Percentiles rank a stretch among this genome's conserved stretches.
These are phyloP conservation scores for Platanista minor DNA, from an alignment of 2,113 vertebrate species.

Conservation along the genomic window DNA sequence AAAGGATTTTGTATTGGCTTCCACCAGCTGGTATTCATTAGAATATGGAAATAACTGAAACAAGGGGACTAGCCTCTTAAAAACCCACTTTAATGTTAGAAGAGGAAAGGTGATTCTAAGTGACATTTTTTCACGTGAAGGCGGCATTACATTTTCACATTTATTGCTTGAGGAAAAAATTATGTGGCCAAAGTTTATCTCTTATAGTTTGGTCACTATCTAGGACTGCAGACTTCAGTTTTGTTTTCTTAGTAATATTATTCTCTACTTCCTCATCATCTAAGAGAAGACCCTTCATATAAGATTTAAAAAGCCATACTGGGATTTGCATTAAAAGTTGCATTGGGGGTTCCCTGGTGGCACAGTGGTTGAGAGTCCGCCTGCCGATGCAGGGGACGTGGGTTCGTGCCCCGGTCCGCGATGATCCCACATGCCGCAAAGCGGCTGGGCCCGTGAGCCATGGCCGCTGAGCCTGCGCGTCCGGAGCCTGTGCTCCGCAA, in stretches of 20 bases:
- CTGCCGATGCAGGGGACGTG: too few relatives aligned
- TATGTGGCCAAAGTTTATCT: not conserved
- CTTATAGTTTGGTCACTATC: not conserved
- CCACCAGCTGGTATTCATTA: not conserved
- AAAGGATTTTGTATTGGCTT: constrained; percentile 1
- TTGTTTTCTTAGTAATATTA: not conserved
- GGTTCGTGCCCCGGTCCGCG: too few relatives aligned
- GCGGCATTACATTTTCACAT: not conserved
- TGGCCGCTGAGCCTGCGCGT: too few relatives aligned
- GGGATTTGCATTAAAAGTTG: constrained; percentile 13
- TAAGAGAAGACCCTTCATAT: not conserved
- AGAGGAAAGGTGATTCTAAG: not conserved
- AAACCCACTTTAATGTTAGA: not conserved
- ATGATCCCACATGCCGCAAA: too few relatives aligned
- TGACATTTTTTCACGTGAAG: not conserved
- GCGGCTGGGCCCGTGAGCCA: too few relatives aligned
- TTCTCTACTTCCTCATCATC: not conserved
- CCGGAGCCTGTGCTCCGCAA: too few relatives aligned
- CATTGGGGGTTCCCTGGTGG: too few relatives aligned
- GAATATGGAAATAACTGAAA: constrained; percentile 17
- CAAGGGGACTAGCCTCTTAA: not conserved
- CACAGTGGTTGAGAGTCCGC: too few relatives aligned
- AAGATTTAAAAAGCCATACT: not conserved
- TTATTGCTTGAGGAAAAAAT: not conserved
- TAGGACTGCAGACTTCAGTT: not conserved